phyloP scores from a whole-genome alignment of 2,888 invertebrate genomes.

The Drosophila subsilvestris region DNA sequence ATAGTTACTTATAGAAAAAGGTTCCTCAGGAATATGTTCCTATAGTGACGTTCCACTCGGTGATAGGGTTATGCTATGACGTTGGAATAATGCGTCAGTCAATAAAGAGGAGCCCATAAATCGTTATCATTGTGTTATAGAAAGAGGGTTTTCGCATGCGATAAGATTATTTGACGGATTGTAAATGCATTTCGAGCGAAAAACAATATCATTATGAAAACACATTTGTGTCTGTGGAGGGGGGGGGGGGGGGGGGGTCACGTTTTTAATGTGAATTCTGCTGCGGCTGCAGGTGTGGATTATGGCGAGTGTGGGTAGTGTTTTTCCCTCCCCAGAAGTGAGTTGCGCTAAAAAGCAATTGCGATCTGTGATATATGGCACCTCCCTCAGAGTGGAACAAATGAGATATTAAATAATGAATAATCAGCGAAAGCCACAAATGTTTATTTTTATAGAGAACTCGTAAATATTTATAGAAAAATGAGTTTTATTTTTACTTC shows the following conservation, averaged over 20 bases:
- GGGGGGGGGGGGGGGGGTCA: not conserved
- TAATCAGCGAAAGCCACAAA: constrained; percentile 8
- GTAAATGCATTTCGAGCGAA: not conserved
- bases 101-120: not conserved
- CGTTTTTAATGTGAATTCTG: not conserved
- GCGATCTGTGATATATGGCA: constrained; percentile 14
- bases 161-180: not conserved
- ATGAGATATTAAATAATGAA: constrained; percentile 22
- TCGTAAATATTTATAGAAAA: constrained; percentile 15
- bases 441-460: constrained; percentile 21
- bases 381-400: constrained; percentile 4
- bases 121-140: not conserved
- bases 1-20: too few relatives aligned
- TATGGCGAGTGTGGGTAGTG: not conserved
- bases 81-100: not conserved
- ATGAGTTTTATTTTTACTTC: not conserved
- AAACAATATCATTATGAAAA: too few relatives aligned
- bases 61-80: not conserved
- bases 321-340: not conserved
- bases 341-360: not conserved
- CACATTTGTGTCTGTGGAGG: too few relatives aligned
- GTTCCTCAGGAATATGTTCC: too few relatives aligned
- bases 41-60: too few relatives aligned
- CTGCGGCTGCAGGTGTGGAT: not conserved
- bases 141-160: not conserved